Base-by-base conservation (phyloP, 2,113 vertebrate genomes). In the Rissa tridactyla region DNA sequence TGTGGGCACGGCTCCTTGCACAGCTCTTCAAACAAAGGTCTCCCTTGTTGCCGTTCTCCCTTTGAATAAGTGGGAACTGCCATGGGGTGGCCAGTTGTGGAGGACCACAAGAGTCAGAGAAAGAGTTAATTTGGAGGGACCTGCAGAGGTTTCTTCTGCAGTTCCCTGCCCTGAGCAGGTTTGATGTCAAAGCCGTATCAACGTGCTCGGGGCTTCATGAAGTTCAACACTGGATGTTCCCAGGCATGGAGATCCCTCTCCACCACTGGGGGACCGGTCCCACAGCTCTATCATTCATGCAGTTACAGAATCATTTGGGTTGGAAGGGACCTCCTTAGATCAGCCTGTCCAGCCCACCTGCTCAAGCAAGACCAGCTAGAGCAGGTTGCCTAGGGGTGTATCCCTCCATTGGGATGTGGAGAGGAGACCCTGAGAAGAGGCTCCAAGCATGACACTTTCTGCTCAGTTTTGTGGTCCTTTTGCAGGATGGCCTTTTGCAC, bases 401-500 rank as follows among this genome's bases (percentile, higher is more conserved):
- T 73, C 25, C 13, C 8, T 60, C 40, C 29, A 1, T 0, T 29
- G 13, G 44, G 27, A 27, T 8, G 9, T 23, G 66, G 57, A 69
- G 47, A 78, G 15, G 9, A 82, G 16, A 61, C 9, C 19, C 19
- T 26, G 36, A 65, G 82, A 11, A 73, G 9, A 47, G 2, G 1
- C 11, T 44, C 38, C 44, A 46, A 29, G 9, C 2, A 5, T 51
- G 68, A 46, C 1, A 2, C 54, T 32, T 40, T 38, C 58, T 69
- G 36, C 38, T 86, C 1, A 1, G 11, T 62, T 69, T 60, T 62
- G 52, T 49, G 42, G 9, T 49, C 30, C 68, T 84, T 73, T 78
- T 23, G 0, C 98, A 99, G 99, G 99, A 98, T 99, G 54, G 99
- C 99, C 3, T 99, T 99, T 91, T 99, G 99, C 94, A 98, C 98